phyloP scores from a whole-genome alignment of 1,140 invertebrate species.

The Chlorops oryzae region DNA sequence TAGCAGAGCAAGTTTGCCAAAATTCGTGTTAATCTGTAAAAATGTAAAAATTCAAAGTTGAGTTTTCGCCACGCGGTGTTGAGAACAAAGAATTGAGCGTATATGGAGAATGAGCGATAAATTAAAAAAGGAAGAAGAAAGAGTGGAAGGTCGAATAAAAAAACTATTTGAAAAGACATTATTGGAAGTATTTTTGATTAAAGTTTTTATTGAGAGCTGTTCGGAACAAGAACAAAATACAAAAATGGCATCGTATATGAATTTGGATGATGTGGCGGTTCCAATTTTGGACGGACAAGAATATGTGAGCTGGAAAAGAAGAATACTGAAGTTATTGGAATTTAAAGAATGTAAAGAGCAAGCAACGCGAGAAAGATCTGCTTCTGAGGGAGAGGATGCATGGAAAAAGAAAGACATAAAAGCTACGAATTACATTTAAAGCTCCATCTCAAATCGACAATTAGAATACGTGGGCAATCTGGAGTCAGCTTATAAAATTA shows the following conservation, averaged over 20 bases:
- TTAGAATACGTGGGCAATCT: conserved; percentile 21
- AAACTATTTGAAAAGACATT: neutral
- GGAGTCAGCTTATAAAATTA: conserved; percentile 22
- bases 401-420: conserved; percentile 24
- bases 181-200: neutral
- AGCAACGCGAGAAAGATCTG: neutral
- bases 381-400: conserved; percentile 9
- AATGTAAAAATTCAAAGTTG: neutral
- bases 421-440: conserved; percentile 27
- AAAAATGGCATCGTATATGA: neutral
- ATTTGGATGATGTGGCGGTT: conserved; percentile 5
- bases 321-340: conserved; percentile 17
- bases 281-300: conserved; percentile 20
- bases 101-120: too few relatives aligned
- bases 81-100: too few relatives aligned
- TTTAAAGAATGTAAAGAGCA: neutral
- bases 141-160: neutral
- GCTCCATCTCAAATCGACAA: conserved; percentile 26
- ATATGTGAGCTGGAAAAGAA: conserved; percentile 19
- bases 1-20: neutral
- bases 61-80: too few relatives aligned
- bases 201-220: neutral
- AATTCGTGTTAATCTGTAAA: neutral
- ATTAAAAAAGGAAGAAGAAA: neutral
- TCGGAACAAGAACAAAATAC: neutral